Conservation (phyloP, 2,888 invertebrate genomes). For the Ryuthela nishihirai region DNA sequence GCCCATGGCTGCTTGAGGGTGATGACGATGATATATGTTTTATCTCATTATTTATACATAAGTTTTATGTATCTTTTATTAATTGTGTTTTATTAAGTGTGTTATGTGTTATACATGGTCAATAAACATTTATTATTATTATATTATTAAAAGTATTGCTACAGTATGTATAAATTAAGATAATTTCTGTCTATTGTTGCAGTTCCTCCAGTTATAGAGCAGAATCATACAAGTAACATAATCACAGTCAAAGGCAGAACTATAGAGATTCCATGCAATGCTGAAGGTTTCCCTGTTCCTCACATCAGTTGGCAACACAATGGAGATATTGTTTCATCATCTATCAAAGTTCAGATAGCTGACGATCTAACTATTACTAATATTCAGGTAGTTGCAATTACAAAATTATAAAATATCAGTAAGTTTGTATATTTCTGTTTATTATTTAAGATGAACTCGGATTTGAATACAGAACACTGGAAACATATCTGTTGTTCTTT, state of each 20-base stretch:
- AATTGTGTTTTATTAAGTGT: no score
- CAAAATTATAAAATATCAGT: background rate
- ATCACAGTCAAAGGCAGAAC: conserved; percentile 47
- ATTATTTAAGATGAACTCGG: no score
- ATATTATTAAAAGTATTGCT: background rate
- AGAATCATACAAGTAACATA: conserved; percentile 43
- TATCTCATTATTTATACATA: no score
- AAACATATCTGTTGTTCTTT: no score
- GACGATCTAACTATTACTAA: conserved; percentile 25
- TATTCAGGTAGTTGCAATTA: conserved; percentile 14
- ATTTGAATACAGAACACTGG: no score
- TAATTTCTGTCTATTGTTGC: conserved; percentile 13
- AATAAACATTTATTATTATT: no score
- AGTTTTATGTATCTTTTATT: no score
- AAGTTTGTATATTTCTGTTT: no score
- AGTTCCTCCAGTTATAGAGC: conserved; percentile 50
- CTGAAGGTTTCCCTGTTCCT: conserved; percentile 48
- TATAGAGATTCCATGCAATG: conserved; percentile 46
- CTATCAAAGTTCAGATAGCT: conserved; percentile 9
- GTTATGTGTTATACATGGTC: no score
- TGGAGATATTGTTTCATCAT: conserved; percentile 39
- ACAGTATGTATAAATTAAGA: background rate
- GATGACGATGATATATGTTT: no score
- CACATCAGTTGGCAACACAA: conserved; percentile 48
- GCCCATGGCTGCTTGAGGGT: no score